A percentile compares a stretch with the other conserved stretches of the same genome.
phyloP scores from a whole-genome alignment of 2,888 invertebrate genomes.

The Sesia apiformis region DNA sequence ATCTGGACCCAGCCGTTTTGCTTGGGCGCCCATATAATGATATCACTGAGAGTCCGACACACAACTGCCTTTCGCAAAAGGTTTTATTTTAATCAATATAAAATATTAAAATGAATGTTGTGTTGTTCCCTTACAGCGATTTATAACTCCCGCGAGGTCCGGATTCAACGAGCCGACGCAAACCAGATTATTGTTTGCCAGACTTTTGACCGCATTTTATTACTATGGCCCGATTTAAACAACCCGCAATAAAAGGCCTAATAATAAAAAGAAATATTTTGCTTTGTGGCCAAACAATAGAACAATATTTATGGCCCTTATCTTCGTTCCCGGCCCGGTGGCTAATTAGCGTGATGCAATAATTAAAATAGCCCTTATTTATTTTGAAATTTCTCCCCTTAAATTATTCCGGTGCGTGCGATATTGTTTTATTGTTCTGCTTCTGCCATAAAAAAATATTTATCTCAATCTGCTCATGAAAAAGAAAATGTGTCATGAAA shows the following conservation, averaged over 20 bases:
- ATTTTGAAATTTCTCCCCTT: not conserved
- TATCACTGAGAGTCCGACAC: too few relatives aligned
- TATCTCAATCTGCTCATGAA: too few relatives aligned
- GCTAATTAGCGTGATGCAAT: slow-evolving; percentile 4
- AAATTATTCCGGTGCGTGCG: not conserved
- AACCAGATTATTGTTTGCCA: slow-evolving; percentile 40
- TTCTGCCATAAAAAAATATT: not conserved
- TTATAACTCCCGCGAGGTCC: slow-evolving; percentile 24
- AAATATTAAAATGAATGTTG: slow-evolving; percentile 27
- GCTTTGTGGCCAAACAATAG: slow-evolving; percentile 30
- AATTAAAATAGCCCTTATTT: not conserved
- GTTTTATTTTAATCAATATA: slow-evolving; percentile 23
- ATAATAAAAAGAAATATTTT: slow-evolving; percentile 35
- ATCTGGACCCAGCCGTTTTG: too few relatives aligned
- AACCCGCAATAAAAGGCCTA: slow-evolving; percentile 33
- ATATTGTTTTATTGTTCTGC: not conserved
- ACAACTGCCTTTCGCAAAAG: too few relatives aligned
- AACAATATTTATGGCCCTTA: slow-evolving; percentile 23
- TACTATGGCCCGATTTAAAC: slow-evolving; percentile 6
- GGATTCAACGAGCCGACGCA: slow-evolving; percentile 23
- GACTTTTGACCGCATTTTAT: slow-evolving; percentile 26
- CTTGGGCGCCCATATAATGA: too few relatives aligned
- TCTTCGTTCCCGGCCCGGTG: slow-evolving; percentile 1
- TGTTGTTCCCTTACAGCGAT: slow-evolving; percentile 26
- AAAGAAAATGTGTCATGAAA: too few relatives aligned